Evolutionary conservation across 2,888 invertebrate species (phyloP).

Genomic region (Tetrapedia diversipes): DNA sequence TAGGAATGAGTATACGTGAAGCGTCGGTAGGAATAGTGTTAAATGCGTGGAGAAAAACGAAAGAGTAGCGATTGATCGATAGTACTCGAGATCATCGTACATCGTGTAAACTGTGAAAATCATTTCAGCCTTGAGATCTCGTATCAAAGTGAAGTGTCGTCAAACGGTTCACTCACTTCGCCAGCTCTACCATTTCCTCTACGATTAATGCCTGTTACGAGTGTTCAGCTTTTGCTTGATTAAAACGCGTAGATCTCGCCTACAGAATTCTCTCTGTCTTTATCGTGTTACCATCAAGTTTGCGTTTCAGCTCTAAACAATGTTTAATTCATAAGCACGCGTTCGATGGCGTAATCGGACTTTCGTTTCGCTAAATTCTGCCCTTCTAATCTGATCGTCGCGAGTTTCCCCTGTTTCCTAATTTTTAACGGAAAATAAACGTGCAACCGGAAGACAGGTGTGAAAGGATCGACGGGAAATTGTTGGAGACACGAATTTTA

Average conservation of each 20-base stretch:
- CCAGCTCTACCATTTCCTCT: conserved; percentile 39
- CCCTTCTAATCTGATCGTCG: too few species aligned
- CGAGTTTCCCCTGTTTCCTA: not conserved
- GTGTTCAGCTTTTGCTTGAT: conserved; percentile 49
- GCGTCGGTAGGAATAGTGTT: too few species aligned
- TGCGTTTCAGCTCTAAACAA: conserved; percentile 16
- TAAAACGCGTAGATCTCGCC: conserved; percentile 35
- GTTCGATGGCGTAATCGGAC: conserved; percentile 24
- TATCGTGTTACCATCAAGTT: conserved; percentile 43
- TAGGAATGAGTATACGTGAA: too few species aligned
- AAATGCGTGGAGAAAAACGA: conserved; percentile 1
- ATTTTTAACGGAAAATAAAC: not conserved
- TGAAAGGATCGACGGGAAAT: not conserved
- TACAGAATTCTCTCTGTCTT: conserved; percentile 32
- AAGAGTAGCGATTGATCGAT: conserved; percentile 6
- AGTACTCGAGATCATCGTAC: not conserved
- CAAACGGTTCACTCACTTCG: conserved; percentile 31
- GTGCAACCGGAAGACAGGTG: not conserved
- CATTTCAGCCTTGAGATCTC: conserved; percentile 19
- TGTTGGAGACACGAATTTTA: not conserved
- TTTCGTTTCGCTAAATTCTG: too few species aligned
- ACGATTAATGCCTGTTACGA: conserved; percentile 43
- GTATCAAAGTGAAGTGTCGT: conserved; percentile 23
- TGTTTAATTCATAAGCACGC: conserved; percentile 35
- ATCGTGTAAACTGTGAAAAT: not conserved